phyloP scores from a whole-genome alignment of 1,140 invertebrate species.

The Lutraria rhynchaena region DNA sequence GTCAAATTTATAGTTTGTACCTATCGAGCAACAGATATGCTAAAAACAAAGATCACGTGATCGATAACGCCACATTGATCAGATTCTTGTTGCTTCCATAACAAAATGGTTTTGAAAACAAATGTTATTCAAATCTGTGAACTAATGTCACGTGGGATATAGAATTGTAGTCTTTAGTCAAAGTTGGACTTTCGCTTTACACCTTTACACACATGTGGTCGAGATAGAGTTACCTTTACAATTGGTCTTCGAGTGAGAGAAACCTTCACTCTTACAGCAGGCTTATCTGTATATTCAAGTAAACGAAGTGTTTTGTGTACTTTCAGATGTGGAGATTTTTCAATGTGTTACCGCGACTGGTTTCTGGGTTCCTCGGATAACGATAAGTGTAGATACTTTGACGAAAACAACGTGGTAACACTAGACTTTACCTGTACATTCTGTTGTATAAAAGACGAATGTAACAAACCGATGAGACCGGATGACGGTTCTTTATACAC shows the following conservation, averaged over 20 bases:
- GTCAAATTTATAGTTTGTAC: no score
- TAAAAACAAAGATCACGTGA: no score
- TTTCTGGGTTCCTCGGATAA: constrained; percentile 35
- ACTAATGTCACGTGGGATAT: neutral
- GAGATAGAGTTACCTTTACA: neutral
- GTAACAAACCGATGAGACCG: constrained; percentile 23
- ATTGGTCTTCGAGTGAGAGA: neutral
- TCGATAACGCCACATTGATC: no score
- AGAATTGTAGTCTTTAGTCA: neutral
- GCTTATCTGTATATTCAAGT: neutral
- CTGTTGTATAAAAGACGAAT: constrained; percentile 41
- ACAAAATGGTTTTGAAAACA: no score
- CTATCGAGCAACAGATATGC: no score
- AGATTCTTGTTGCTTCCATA: no score
- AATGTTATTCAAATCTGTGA: neutral
- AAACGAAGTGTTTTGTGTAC: neutral
- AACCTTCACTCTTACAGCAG: no score
- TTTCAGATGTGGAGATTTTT: constrained; percentile 40
- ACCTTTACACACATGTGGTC: neutral
- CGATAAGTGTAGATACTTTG: constrained; percentile 37
- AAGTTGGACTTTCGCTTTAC: neutral
- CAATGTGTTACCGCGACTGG: constrained; percentile 41
- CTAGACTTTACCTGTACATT: constrained; percentile 46
- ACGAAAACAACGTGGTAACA: neutral
- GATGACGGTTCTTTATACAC: constrained; percentile 19